These are phyloP conservation scores for Raja brachyura DNA, from an alignment of 2,113 vertebrate genomes.

Conservation along the genomic window DNA sequence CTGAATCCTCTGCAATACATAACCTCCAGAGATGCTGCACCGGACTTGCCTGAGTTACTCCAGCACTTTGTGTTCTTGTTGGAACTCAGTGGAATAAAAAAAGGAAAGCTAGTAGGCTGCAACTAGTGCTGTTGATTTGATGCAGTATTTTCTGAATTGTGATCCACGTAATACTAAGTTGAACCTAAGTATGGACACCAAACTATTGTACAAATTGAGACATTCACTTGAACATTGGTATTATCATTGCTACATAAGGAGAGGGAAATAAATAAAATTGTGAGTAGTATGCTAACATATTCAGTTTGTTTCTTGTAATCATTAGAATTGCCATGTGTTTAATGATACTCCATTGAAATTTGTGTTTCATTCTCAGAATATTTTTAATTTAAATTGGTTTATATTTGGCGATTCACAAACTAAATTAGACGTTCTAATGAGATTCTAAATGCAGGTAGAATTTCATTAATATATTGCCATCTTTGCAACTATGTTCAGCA, in stretches of 20 bases:
- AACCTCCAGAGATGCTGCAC: too few species aligned
- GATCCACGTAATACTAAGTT: background rate
- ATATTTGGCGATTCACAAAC: background rate
- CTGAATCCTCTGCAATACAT: too few species aligned
- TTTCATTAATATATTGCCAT: background rate
- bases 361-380: background rate
- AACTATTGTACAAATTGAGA: background rate
- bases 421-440: background rate
- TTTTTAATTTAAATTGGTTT: conserved; percentile 6
- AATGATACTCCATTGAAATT: background rate
- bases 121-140: background rate
- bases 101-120: background rate
- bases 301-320: background rate
- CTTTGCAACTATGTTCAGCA: background rate
- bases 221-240: background rate
- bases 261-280: background rate
- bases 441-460: background rate
- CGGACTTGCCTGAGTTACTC: too few species aligned
- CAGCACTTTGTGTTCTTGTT: too few species aligned
- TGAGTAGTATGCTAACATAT: background rate
- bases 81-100: background rate
- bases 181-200: background rate
- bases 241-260: background rate
- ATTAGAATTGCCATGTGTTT: background rate
- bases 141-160: background rate